phyloP scores from a whole-genome alignment of 2,797 vertebrate genomes.

The Darevskia nairensis region DNA sequence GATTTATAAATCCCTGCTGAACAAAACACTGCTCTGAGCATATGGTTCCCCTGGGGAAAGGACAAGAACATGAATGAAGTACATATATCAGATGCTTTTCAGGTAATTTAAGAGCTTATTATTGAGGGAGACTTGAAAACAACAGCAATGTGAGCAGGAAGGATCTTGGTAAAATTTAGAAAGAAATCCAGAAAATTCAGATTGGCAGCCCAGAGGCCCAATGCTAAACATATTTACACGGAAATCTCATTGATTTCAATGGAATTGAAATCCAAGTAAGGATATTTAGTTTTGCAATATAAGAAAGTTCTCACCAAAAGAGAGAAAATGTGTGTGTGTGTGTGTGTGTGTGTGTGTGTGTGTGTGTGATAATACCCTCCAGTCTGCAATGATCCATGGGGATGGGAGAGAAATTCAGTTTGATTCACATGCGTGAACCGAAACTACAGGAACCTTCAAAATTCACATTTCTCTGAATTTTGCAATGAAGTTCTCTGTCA shows the following conservation, averaged over 20 bases:
- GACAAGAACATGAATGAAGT: constrained; percentile 36
- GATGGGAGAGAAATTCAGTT: too few relatives aligned
- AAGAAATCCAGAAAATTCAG: not conserved
- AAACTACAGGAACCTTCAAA: too few relatives aligned
- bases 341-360: too few relatives aligned
- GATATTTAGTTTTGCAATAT: not conserved
- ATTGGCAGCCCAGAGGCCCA: not conserved
- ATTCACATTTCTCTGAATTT: too few relatives aligned
- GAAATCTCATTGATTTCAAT: constrained; percentile 20
- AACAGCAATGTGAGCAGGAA: constrained; percentile 18
- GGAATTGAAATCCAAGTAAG: not conserved
- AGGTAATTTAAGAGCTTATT: constrained; percentile 26
- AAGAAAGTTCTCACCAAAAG: not conserved
- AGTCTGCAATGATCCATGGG: not conserved
- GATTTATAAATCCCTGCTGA: constrained; percentile 29
- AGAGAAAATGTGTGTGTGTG: not conserved
- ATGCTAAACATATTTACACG: constrained; percentile 2
- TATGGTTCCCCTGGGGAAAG: constrained; percentile 19
- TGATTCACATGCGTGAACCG: too few relatives aligned
- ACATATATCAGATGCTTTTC: constrained; percentile 36
- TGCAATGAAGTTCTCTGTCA: too few relatives aligned
- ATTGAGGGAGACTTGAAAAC: constrained; percentile 29
- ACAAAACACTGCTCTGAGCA: constrained; percentile 21
- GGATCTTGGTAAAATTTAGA: constrained; percentile 15
- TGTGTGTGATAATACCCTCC: not conserved